Conservation (phyloP, 2,113 vertebrate genomes). For the Trinectes maculatus region DNA sequence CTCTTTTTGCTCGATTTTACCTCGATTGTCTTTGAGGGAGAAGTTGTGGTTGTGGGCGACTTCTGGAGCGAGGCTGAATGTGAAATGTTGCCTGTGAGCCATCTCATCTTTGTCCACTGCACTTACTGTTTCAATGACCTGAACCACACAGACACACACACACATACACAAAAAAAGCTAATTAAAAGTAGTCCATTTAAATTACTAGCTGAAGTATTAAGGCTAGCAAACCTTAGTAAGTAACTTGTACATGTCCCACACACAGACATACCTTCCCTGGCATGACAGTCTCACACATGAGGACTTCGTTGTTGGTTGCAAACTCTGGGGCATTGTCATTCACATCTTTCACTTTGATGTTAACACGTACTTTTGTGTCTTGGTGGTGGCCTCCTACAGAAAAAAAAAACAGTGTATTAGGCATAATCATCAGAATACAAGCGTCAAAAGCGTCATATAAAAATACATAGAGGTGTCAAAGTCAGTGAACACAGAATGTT, state of each 20-base stretch:
- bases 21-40: conserved; percentile 95
- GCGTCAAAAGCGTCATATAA: not conserved
- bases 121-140: conserved; percentile 88
- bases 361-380: conserved; percentile 93
- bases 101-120: conserved; percentile 96
- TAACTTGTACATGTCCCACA: too few relatives aligned
- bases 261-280: conserved; percentile 85
- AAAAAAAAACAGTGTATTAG: not conserved
- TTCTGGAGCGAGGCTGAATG: conserved; percentile 91
- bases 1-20: conserved; percentile 75
- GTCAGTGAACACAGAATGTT: too few relatives aligned
- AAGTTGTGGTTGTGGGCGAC: conserved; percentile 95
- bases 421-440: conserved; percentile 1
- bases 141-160: not conserved
- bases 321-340: conserved; percentile 97
- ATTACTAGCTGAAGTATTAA: too few relatives aligned
- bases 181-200: not conserved
- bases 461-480: conserved; percentile 3
- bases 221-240: too few relatives aligned
- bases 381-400: conserved; percentile 90
- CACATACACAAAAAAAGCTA: not conserved
- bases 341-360: conserved; percentile 90
- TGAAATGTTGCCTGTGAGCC: conserved; percentile 90
- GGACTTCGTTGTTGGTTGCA: conserved; percentile 88
- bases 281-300: conserved; percentile 90